These are phyloP conservation scores for Campylorhamphus procurvoides DNA, from an alignment of 2,113 vertebrate genomes.

Conservation along the genomic window DNA sequence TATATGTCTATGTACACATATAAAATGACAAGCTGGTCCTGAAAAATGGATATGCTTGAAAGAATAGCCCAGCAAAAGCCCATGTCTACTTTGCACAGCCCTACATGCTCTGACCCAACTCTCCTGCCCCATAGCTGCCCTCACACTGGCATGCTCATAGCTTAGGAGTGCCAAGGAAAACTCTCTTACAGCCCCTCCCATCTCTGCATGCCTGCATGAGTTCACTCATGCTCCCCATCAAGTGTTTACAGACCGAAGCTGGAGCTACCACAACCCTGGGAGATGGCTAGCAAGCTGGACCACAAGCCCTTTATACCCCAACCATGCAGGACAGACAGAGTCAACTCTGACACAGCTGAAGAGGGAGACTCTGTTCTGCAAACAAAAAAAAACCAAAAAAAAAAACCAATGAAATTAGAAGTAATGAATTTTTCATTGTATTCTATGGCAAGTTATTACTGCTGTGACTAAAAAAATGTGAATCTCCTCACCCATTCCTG, in stretches of 20 bases:
- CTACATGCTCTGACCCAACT: neutral
- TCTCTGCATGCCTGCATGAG: neutral
- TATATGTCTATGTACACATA: neutral
- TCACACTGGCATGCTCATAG: fast-evolving
- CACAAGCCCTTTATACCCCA: neutral
- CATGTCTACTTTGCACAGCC: neutral
- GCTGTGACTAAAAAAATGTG: neutral
- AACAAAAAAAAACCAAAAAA: neutral
- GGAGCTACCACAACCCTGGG: neutral
- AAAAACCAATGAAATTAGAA: neutral
- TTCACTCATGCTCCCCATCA: neutral
- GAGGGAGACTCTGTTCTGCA: neutral
- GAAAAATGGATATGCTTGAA: neutral
- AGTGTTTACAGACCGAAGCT: neutral
- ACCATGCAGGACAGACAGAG: neutral
- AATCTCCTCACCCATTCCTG: neutral
- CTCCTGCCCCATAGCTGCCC: neutral
- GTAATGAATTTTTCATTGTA: neutral
- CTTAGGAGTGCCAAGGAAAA: neutral
- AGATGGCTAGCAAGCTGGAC: neutral
- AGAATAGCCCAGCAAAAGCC: neutral
- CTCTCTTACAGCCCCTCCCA: neutral
- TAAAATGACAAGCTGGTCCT: neutral
- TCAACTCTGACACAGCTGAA: neutral
- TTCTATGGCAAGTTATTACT: neutral